A percentile compares a stretch with the other conserved stretches of the same genome.
Evolutionary conservation across 2,888 invertebrate genomes (phyloP).

Genomic region (Acanthosepion pharaonis): DNA sequence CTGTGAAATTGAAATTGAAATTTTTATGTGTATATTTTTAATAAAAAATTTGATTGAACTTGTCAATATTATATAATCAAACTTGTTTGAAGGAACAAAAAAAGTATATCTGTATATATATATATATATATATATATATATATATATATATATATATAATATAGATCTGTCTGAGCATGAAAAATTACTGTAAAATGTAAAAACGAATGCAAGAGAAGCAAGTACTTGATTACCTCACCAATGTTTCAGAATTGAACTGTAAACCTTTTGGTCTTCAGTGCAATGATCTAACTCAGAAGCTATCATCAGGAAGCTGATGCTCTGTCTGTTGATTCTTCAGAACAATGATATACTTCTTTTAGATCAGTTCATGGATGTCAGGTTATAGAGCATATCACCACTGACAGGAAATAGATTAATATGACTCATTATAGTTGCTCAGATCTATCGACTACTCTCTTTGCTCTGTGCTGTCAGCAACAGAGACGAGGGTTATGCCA

Average conservation of each 20-base stretch:
- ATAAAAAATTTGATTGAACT: no score
- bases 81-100: no score
- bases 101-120: no score
- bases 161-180: not conserved
- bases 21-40: no score
- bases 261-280: not conserved
- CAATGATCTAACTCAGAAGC: not conserved
- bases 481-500: not conserved
- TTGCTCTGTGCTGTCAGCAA: not conserved
- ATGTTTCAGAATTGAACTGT: not conserved
- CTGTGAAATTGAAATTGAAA: no score
- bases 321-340: not conserved
- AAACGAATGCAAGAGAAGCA: not conserved
- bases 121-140: not conserved
- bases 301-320: not conserved
- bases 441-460: not conserved
- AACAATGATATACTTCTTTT: not conserved
- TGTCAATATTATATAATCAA: no score
- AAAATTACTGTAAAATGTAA: no score
- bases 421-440: not conserved
- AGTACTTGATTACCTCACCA: not conserved
- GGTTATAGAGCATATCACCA: constrained; percentile 18
- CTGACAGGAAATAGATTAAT: constrained; percentile 23
- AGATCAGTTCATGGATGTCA: not conserved
- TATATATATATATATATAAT: not conserved